Evolutionary conservation across 2,113 vertebrate genomes (phyloP).

Genomic region (Xiphias gladius): DNA sequence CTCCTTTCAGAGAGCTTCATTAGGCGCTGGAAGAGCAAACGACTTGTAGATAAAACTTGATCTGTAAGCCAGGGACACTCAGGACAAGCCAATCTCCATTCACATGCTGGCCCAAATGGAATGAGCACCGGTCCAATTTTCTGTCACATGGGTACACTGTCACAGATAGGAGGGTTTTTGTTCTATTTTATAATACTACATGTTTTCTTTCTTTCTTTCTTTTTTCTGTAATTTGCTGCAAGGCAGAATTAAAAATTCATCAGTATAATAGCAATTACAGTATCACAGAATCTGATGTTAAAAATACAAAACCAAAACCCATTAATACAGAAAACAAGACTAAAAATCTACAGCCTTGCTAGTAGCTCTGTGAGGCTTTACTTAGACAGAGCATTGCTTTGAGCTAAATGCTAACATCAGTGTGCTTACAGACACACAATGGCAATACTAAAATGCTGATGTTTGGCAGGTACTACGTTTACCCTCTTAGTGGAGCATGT

Average conservation of each 20-base stretch:
- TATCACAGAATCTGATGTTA: not conserved
- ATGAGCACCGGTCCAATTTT: constrained; percentile 59
- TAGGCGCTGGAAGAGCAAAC: constrained; percentile 78
- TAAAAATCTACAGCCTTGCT: not conserved
- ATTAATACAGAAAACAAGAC: not conserved
- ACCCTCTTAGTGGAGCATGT: not conserved
- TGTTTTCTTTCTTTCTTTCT: not conserved
- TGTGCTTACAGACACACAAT: not conserved
- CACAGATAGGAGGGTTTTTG: constrained; percentile 23
- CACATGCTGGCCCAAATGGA: constrained; percentile 59
- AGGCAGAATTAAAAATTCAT: constrained; percentile 20
- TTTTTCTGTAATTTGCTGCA: not conserved
- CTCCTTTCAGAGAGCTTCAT: constrained; percentile 83
- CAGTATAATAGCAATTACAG: not conserved
- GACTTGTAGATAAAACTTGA: constrained; percentile 81
- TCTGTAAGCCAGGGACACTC: constrained; percentile 77
- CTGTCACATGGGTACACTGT: constrained; percentile 52
- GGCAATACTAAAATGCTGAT: not conserved
- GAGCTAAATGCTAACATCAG: not conserved
- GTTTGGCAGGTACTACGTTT: not conserved
- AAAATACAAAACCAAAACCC: not conserved
- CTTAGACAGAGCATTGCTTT: not conserved
- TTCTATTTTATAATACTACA: not conserved
- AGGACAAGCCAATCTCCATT: constrained; percentile 76
- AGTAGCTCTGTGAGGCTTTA: not conserved